phyloP scores from a whole-genome alignment of 2,113 vertebrate genomes.

The Menidia beryllina region DNA sequence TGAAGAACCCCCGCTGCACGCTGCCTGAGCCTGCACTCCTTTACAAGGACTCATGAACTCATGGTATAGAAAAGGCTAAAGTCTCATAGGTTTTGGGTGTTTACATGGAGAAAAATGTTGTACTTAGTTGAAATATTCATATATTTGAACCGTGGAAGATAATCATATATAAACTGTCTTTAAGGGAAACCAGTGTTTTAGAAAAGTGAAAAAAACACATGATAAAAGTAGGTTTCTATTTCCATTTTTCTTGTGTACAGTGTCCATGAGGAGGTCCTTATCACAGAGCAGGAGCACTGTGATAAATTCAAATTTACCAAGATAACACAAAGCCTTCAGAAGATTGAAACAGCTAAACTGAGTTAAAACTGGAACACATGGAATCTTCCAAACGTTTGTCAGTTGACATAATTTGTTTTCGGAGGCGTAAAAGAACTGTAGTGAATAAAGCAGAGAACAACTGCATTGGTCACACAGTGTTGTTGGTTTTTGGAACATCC shows the following conservation, averaged over 20 bases:
- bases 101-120: neutral
- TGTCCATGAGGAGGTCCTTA: no score
- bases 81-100: neutral
- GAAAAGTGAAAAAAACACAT: no score
- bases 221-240: no score
- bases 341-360: neutral
- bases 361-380: neutral
- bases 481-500: no score
- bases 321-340: constrained; percentile 1
- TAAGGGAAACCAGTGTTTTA: no score
- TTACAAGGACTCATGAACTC: neutral
- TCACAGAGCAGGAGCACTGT: neutral
- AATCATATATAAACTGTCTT: no score
- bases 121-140: no score
- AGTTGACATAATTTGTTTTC: neutral
- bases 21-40: constrained; percentile 6
- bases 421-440: no score
- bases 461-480: neutral
- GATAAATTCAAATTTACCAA: neutral
- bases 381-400: neutral
- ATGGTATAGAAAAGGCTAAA: neutral
- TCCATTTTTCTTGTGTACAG: no score
- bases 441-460: neutral
- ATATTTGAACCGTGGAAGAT: no score
- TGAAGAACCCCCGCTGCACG: constrained; percentile 14